Conservation (phyloP, 1,140 invertebrate genomes). For the Penaeus chinensis region DNA sequence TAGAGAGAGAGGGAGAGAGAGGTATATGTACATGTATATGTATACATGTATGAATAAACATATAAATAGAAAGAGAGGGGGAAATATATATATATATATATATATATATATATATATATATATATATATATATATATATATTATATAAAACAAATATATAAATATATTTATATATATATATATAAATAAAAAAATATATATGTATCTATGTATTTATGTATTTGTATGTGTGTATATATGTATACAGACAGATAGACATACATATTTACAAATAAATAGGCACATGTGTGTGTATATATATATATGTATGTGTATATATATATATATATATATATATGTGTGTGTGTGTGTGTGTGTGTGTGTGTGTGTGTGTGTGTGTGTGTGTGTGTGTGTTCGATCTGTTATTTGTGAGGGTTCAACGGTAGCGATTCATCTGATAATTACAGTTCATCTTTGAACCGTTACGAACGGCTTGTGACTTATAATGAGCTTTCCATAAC, state of each 20-base stretch:
- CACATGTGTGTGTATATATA: neutral
- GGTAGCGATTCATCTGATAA: too few species aligned
- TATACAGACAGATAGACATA: neutral
- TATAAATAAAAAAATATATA: neutral
- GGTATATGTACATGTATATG: neutral
- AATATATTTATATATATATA: neutral
- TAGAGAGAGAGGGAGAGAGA: too few species aligned
- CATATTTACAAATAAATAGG: neutral
- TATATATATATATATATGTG: neutral
- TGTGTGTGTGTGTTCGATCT: neutral
- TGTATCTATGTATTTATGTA: neutral
- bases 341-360: neutral
- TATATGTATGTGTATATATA: neutral
- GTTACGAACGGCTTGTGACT: too few species aligned
- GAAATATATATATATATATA: neutral
- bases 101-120: neutral
- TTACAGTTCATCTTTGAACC: too few species aligned
- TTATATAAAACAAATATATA: too few species aligned
- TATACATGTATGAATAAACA: neutral
- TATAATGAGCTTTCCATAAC: too few species aligned
- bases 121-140: conserved; percentile 6
- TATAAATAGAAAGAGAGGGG: too few species aligned
- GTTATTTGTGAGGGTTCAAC: neutral
- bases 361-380: neutral
- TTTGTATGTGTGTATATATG: too few species aligned